Evolutionary conservation across 2,797 vertebrate genomes (phyloP), one percentile per base, ranked within the genome.

Genomic region (Cynodonichthys magdalenae): DNA sequence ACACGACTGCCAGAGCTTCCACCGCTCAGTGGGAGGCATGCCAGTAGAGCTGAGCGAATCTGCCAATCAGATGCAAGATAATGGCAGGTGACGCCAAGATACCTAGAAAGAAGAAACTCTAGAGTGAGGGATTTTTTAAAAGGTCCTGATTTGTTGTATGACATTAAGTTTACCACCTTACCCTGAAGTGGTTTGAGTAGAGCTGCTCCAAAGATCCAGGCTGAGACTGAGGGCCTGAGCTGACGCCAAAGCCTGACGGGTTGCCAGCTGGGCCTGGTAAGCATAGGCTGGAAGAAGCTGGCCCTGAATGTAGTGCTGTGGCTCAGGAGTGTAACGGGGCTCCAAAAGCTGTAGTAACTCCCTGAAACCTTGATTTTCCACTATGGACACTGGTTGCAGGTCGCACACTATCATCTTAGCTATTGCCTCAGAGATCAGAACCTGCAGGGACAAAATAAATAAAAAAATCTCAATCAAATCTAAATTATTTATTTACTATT

Each of bases 321-420:
- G 78, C 64, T 94, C 93, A 0, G 92, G 92, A 1, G 86, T 90
- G 71, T 94, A 94, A n/a, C 94, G 92, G 0, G 94, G 94, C 87
- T 94, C 94, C 49, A 94, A 79, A 39, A 94, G 92, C 78, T 91
- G 91, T 55, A 94, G 90, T 29, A 94, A 75, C 63, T 93, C 93
- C 60, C 92, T 82, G 83, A 94, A 94, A 29, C 94, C 94, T 63
- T 90, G 88, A 46, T 92, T 92, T 74, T 93, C 93, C 74, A 93
- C 90, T 1, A 93, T 90, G 75, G 93, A 93, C 58, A 92, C 90
- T 0, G 94, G 89, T 81, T 94, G 94, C 66, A 94, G 88, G 65
- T 94, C 94, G 6, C 83, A 89, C 48, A 94, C 92, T 8, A 94
- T 92, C 94, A 94, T 94, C 83, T 94, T 94, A 10, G 92, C 87